These are phyloP conservation scores for Sylvia atricapilla DNA, from an alignment of 2,113 vertebrate genomes.

Conservation along the genomic window DNA sequence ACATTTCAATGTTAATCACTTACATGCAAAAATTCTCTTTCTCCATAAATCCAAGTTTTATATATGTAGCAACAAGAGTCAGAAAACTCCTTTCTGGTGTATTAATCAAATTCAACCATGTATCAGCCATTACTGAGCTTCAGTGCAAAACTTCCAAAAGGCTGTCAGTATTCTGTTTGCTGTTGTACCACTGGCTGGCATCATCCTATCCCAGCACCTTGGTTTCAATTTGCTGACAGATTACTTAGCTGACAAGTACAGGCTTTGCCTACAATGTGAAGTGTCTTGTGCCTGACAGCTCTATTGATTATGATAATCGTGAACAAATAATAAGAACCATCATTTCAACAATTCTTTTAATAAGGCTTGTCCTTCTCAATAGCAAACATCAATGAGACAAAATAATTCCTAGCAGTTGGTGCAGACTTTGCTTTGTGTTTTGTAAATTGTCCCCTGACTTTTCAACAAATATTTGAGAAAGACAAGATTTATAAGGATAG, in stretches of 20 bases:
- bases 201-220: background rate
- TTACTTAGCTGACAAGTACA: background rate
- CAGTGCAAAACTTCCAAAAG: background rate
- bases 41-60: background rate
- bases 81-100: background rate
- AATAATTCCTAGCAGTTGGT: background rate
- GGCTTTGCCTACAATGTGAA: background rate
- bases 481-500: background rate
- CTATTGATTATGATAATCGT: background rate
- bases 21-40: background rate
- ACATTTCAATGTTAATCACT: background rate
- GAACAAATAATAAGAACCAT: background rate
- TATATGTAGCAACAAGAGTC: background rate
- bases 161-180: background rate
- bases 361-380: background rate
- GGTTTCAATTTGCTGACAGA: background rate
- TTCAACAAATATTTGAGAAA: background rate
- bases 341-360: background rate
- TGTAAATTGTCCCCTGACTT: background rate
- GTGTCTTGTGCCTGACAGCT: background rate
- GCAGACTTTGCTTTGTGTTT: background rate
- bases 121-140: background rate
- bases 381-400: background rate
- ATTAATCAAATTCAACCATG: background rate
- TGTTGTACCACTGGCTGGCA: background rate